These are phyloP conservation scores for Lycaon pictus DNA, from an alignment of 2,113 vertebrate species.

Conservation along the genomic window DNA sequence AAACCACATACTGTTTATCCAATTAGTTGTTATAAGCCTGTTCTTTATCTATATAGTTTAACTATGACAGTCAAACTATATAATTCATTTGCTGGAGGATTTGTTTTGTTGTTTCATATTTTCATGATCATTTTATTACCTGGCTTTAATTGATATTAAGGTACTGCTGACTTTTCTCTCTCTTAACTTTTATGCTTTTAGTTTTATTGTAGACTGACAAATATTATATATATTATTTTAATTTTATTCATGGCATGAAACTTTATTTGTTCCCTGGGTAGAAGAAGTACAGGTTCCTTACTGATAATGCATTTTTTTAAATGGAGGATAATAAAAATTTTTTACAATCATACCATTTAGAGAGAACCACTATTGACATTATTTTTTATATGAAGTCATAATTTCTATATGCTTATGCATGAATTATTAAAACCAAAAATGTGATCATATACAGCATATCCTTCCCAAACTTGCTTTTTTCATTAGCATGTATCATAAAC, in stretches of 20 bases:
- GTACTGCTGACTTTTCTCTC: background rate
- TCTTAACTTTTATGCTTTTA: background rate
- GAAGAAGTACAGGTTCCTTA: background rate
- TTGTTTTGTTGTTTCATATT: background rate
- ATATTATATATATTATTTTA: background rate
- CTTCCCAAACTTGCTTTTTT: slow-evolving; percentile 28
- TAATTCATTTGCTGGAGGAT: slow-evolving; percentile 14
- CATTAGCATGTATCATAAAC: background rate
- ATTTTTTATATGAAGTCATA: background rate
- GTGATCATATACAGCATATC: background rate
- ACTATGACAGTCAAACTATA: slow-evolving; percentile 53
- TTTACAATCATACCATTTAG: background rate
- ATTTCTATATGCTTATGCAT: background rate
- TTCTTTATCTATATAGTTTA: slow-evolving; percentile 24
- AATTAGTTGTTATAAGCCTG: background rate
- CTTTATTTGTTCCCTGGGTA: slow-evolving; percentile 4
- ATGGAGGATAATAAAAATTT: background rate
- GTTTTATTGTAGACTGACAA: background rate
- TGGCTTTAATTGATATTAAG: slow-evolving; percentile 14
- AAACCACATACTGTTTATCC: slow-evolving; percentile 21
- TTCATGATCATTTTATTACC: background rate
- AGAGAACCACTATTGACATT: slow-evolving; percentile 42
- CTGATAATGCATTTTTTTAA: background rate
- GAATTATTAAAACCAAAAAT: slow-evolving; percentile 27
- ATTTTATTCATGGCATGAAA: slow-evolving; percentile 43